These are phyloP conservation scores for Stercorarius parasiticus DNA, from an alignment of 2,113 vertebrate genomes.

Conservation along the genomic window DNA sequence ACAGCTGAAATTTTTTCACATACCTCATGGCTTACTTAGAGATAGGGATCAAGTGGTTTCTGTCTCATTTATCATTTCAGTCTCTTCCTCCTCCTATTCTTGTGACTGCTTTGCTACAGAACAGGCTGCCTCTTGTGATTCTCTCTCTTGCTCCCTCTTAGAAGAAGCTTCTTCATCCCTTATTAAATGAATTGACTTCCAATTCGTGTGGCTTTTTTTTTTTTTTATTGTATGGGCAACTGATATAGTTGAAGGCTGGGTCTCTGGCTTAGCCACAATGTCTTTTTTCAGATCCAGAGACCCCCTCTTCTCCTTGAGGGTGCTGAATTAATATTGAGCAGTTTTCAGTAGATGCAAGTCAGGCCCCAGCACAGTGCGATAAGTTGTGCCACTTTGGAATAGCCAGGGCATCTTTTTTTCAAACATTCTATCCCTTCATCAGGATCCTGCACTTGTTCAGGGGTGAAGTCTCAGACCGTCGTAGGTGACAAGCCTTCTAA, in stretches of 20 bases:
- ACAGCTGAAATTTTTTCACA: background rate
- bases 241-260: background rate
- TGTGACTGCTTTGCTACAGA: background rate
- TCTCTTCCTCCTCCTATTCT: background rate
- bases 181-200: background rate
- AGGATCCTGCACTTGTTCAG: background rate
- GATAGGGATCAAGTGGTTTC: background rate
- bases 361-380: accelerated
- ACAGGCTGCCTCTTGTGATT: background rate
- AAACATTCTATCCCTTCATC: background rate
- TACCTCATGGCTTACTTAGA: too few species aligned
- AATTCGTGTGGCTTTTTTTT: background rate
- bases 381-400: background rate
- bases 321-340: background rate
- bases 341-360: too few species aligned
- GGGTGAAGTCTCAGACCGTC: background rate
- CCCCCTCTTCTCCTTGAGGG: background rate
- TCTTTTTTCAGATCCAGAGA: background rate
- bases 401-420: background rate
- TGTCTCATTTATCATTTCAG: background rate
- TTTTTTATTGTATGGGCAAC: background rate
- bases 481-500: background rate
- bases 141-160: background rate
- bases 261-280: background rate
- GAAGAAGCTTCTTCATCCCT: background rate